phyloP scores from a whole-genome alignment of 2,797 vertebrate genomes.

The Psittacula echo region DNA sequence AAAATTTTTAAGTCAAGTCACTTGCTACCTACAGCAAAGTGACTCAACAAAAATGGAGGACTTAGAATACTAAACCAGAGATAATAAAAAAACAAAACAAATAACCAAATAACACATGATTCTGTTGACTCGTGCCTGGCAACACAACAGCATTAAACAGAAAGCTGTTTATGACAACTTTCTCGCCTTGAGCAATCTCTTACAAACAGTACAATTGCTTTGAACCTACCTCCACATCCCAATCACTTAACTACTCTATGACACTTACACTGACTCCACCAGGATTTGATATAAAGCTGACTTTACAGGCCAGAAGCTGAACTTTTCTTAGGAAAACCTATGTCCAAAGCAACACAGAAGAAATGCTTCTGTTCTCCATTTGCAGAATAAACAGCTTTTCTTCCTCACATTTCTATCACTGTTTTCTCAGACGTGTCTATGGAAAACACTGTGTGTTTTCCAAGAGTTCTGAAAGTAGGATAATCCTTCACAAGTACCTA shows the following conservation, averaged over 20 bases:
- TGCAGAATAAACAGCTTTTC: background rate
- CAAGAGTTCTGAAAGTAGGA: background rate
- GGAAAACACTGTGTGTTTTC: background rate
- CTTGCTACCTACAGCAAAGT: background rate
- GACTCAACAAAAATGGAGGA: background rate
- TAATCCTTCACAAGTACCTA: background rate
- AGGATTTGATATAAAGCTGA: background rate
- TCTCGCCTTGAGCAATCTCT: background rate
- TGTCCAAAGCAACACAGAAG: background rate
- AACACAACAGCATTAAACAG: background rate
- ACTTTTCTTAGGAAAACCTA: background rate
- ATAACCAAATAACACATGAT: background rate
- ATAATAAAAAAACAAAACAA: background rate
- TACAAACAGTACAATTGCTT: background rate
- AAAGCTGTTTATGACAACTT: background rate
- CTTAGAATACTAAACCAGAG: background rate
- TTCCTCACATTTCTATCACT: background rate
- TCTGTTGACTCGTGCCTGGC: background rate
- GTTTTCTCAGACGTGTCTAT: background rate
- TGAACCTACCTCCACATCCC: background rate
- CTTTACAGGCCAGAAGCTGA: background rate
- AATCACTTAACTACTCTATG: background rate
- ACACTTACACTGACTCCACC: background rate
- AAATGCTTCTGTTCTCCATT: background rate
- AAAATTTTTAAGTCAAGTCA: background rate